A percentile compares a stretch with the other conserved stretches of the same genome.
Conservation (phyloP, 2,113 vertebrate genomes). For the Pungitius pungitius region DNA sequence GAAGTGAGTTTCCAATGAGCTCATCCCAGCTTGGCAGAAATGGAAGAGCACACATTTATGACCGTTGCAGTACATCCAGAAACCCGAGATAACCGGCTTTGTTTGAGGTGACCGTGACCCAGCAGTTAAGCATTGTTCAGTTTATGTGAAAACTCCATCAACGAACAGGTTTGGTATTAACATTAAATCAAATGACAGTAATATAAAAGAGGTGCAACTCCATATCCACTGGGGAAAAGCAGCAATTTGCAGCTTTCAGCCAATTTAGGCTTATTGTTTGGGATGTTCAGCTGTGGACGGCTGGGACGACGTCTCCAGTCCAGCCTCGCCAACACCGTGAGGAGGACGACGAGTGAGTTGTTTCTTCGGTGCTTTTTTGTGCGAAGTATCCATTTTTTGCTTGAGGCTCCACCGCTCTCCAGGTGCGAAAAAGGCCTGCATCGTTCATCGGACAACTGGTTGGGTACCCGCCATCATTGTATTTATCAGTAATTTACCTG, state of each 20-base stretch:
- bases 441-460: no score
- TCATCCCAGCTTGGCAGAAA: not conserved
- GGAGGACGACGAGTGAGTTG: no score
- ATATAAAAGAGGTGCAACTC: not conserved
- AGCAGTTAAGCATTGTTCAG: not conserved
- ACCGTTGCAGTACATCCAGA: not conserved
- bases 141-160: not conserved
- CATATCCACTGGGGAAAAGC: constrained; percentile 11
- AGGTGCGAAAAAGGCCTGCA: no score
- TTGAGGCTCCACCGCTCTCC: no score
- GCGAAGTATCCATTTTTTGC: no score
- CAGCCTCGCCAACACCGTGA: no score
- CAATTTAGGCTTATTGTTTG: constrained; percentile 2
- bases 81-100: not conserved
- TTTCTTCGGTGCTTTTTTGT: no score
- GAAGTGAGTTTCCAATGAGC: constrained; percentile 26
- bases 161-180: constrained; percentile 2
- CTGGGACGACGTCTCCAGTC: no score
- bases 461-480: no score
- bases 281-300: no score
- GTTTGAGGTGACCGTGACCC: constrained; percentile 29
- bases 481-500: no score
- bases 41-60: constrained; percentile 9
- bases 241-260: not conserved
- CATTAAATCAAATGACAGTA: constrained; percentile 1